phyloP scores from a whole-genome alignment of 2,888 invertebrate species.

The Leptinotarsa haldemani region DNA sequence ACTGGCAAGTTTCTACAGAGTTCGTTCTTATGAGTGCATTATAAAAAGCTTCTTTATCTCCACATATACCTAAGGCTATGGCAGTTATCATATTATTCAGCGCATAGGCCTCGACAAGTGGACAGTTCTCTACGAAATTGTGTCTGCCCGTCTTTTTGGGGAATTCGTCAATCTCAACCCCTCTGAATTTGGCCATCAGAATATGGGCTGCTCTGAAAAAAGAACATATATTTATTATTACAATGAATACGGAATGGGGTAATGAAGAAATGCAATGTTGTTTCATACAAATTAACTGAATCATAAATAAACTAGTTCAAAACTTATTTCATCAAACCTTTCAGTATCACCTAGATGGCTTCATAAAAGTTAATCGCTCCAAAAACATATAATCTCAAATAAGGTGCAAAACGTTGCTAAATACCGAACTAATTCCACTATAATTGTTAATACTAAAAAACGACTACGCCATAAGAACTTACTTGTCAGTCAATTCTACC shows the following conservation, averaged over 20 bases:
- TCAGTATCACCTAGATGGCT: no score
- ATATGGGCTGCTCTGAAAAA: conserved; percentile 32
- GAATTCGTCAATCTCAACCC: conserved; percentile 46
- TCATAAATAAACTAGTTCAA: no score
- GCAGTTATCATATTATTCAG: conserved; percentile 59
- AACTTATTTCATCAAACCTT: no score
- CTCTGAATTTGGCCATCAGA: conserved; percentile 49
- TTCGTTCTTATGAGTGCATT: conserved; percentile 59
- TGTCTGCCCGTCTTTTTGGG: conserved; percentile 43
- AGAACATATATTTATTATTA: not conserved
- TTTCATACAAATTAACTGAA: no score
- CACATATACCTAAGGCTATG: conserved; percentile 60
- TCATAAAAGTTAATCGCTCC: no score
- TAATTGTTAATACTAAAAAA: no score
- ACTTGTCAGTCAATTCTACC: conserved; percentile 43
- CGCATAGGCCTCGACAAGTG: conserved; percentile 54
- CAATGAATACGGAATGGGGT: no score
- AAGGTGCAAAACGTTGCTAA: no score
- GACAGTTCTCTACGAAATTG: conserved; percentile 41
- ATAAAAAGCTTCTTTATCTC: conserved; percentile 55
- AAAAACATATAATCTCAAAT: no score
- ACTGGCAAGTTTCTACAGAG: conserved; percentile 57
- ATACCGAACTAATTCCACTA: no score
- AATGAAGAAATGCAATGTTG: no score
- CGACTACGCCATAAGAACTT: not conserved